phyloP scores from a whole-genome alignment of 2,113 vertebrate genomes.

The Sinosuthora webbiana region DNA sequence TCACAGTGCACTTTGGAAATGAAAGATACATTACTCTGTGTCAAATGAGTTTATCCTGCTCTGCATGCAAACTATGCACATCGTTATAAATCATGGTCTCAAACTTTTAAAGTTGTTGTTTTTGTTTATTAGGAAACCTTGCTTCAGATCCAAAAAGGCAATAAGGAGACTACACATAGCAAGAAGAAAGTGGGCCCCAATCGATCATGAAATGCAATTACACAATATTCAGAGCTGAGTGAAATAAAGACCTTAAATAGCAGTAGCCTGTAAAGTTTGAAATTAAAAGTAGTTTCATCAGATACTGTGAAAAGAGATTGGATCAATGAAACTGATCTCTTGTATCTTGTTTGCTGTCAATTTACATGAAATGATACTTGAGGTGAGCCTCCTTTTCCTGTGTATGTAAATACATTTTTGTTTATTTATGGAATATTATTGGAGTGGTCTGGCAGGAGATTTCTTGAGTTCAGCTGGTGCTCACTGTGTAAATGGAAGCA shows the following conservation, averaged over 20 bases:
- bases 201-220: constrained; percentile 60
- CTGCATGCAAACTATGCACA: background rate
- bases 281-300: constrained; percentile 53
- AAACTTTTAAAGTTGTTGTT: constrained; percentile 29
- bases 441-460: background rate
- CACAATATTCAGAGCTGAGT: constrained; percentile 13
- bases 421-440: background rate
- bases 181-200: constrained; percentile 26
- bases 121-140: constrained; percentile 57
- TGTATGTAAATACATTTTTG: background rate
- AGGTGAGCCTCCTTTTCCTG: background rate
- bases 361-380: background rate
- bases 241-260: constrained; percentile 56
- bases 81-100: background rate
- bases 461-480: background rate
- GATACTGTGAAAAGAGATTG: background rate
- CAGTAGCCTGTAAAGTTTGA: constrained; percentile 6
- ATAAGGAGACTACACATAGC: constrained; percentile 14
- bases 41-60: constrained; percentile 7
- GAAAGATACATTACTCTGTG: background rate
- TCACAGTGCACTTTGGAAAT: background rate
- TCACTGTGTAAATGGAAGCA: background rate
- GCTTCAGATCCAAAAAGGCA: constrained; percentile 52
- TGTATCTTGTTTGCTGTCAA: background rate
- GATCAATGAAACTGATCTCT: background rate